A percentile compares a stretch with the other conserved stretches of the same genome.
These are phyloP conservation scores for Zosterops lateralis DNA, from an alignment of 2,113 vertebrate genomes.

Conservation along the genomic window DNA sequence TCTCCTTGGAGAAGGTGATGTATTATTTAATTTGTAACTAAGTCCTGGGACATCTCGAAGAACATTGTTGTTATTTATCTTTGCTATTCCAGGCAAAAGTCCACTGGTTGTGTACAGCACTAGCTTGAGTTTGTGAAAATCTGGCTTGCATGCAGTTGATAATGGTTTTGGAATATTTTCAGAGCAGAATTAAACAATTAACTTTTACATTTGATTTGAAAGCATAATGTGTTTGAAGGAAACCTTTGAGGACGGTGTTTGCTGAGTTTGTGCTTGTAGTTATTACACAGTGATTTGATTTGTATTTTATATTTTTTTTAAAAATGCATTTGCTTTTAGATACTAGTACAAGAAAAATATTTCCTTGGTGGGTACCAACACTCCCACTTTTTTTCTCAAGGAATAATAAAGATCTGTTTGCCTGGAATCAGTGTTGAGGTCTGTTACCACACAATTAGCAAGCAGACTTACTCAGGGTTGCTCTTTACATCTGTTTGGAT, in stretches of 20 bases:
- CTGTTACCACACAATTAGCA: neutral
- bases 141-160: neutral
- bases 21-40: slow-evolving; percentile 65
- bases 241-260: neutral
- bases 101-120: neutral
- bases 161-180: slow-evolving; percentile 39
- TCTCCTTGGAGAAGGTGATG: slow-evolving; percentile 60
- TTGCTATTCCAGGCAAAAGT: slow-evolving; percentile 14
- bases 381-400: neutral
- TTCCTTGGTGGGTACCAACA: neutral
- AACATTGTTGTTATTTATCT: slow-evolving; percentile 28
- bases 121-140: slow-evolving; percentile 11
- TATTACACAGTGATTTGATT: neutral
- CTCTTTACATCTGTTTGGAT: neutral
- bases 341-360: neutral
- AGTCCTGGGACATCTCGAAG: slow-evolving; percentile 35
- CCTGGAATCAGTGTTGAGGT: neutral
- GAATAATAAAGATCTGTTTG: neutral
- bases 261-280: neutral
- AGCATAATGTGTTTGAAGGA: neutral
- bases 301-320: neutral
- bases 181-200: neutral
- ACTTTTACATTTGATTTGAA: neutral
- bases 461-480: neutral
- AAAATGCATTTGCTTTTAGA: neutral